Evolutionary conservation across 1,140 invertebrate genomes (phyloP).

Genomic region (Harpegnathos saltator): DNA sequence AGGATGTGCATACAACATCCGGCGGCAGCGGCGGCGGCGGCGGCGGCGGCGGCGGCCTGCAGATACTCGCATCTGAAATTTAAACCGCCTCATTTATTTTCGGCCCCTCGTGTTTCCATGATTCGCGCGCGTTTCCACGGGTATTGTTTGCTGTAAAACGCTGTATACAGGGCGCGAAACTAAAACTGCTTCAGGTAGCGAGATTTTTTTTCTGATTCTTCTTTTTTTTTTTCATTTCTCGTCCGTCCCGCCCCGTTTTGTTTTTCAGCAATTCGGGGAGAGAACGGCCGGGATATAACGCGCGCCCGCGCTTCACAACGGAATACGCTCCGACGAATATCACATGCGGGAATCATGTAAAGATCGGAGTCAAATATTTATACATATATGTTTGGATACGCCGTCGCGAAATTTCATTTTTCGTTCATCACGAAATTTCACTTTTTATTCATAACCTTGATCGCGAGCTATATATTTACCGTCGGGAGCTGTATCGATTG

Average conservation of each 20-base stretch:
- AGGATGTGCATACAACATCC: conserved; percentile 56
- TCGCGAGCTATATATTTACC: not conserved
- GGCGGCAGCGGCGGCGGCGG: conserved; percentile 14
- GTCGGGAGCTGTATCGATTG: not conserved
- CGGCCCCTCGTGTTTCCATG: not conserved
- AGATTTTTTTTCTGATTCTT: conserved; percentile 33
- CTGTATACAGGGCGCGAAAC: not conserved
- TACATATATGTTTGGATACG: no score
- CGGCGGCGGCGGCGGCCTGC: conserved; percentile 14
- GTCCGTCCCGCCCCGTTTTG: no score
- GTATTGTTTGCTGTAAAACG: conserved; percentile 34
- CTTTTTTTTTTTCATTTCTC: no score
- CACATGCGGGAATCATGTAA: conserved; percentile 6
- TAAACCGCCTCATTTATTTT: conserved; percentile 54
- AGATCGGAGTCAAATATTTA: conserved; percentile 8
- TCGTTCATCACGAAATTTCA: not conserved
- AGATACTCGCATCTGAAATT: conserved; percentile 58
- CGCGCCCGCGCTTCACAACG: no score
- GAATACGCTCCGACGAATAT: not conserved
- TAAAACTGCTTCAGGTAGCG: not conserved
- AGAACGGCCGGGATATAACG: not conserved
- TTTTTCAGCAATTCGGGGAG: not conserved
- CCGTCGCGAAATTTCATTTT: not conserved
- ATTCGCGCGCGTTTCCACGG: conserved; percentile 3
- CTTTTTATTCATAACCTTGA: not conserved